Evolutionary conservation across 1,140 invertebrate species (phyloP).

Genomic region (Phymastichus coffea): DNA sequence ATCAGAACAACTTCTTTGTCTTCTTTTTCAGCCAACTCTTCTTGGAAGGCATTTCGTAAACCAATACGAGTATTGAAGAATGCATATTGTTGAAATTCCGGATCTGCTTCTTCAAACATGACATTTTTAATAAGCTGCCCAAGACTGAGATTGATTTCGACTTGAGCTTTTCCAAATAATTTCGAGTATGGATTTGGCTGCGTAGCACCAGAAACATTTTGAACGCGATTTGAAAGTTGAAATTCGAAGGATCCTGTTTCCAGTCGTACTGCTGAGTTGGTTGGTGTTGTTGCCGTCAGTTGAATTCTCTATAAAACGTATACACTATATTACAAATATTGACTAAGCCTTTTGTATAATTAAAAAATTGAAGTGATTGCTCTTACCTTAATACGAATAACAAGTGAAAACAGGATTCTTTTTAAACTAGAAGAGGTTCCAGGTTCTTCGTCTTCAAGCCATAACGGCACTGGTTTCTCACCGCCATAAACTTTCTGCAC

Average conservation of each 20-base stretch:
- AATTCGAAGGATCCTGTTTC: slow-evolving; percentile 91
- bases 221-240: slow-evolving; percentile 90
- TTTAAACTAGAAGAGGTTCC: slow-evolving; percentile 57
- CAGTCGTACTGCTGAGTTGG: slow-evolving; percentile 91
- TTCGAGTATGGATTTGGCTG: slow-evolving; percentile 68
- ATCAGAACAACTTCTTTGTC: slow-evolving; percentile 95
- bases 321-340: slow-evolving; percentile 3
- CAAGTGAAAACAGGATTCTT: slow-evolving; percentile 82
- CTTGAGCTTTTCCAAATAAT: slow-evolving; percentile 90
- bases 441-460: slow-evolving; percentile 77
- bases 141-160: slow-evolving; percentile 91
- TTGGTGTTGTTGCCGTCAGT: slow-evolving; percentile 96
- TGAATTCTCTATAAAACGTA: slow-evolving; percentile 76
- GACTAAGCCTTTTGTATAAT: not conserved
- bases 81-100: slow-evolving; percentile 94
- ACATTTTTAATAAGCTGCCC: slow-evolving; percentile 92
- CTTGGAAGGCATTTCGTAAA: slow-evolving; percentile 81
- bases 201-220: slow-evolving; percentile 76
- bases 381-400: slow-evolving; percentile 79
- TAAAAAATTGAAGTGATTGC: not conserved
- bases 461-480: slow-evolving; percentile 89
- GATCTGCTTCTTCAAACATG: slow-evolving; percentile 94
- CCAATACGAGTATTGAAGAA: slow-evolving; percentile 95
- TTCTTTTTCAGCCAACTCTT: slow-evolving; percentile 84
- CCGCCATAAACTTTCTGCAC: slow-evolving; percentile 95